These are phyloP conservation scores for Coronaproctus castanopsis DNA, from an alignment of 2,888 invertebrate genomes.

Conservation along the genomic window DNA sequence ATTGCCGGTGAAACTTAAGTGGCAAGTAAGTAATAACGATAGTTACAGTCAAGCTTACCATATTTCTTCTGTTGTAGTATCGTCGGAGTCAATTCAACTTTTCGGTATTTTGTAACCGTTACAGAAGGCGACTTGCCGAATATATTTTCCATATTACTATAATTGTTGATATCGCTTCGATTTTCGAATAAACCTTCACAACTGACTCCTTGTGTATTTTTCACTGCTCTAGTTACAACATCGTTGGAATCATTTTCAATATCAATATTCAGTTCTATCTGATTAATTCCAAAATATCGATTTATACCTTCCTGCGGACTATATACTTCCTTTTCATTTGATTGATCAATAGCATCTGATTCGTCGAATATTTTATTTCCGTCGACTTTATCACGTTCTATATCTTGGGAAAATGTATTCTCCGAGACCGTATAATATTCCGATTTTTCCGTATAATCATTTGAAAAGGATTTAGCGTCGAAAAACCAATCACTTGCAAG, in stretches of 20 bases:
- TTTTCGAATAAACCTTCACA: background rate
- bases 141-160: background rate
- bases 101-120: conserved; percentile 1
- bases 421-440: background rate
- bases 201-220: background rate
- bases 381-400: background rate
- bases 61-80: conserved; percentile 1
- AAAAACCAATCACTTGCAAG: background rate
- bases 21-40: too few species aligned
- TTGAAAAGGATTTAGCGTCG: background rate
- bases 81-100: background rate
- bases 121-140: background rate
- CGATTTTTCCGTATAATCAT: background rate
- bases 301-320: background rate
- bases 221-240: background rate
- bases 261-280: background rate
- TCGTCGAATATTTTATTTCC: background rate
- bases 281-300: background rate
- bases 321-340: too few species aligned
- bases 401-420: background rate
- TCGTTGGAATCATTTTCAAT: background rate
- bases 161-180: background rate
- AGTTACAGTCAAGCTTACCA: too few species aligned
- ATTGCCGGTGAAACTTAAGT: too few species aligned
- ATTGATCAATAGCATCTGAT: too few species aligned